These are phyloP conservation scores for Phenganax stokvisi DNA, from an alignment of 92 coral and sea anemone species.

Conservation along the genomic window DNA sequence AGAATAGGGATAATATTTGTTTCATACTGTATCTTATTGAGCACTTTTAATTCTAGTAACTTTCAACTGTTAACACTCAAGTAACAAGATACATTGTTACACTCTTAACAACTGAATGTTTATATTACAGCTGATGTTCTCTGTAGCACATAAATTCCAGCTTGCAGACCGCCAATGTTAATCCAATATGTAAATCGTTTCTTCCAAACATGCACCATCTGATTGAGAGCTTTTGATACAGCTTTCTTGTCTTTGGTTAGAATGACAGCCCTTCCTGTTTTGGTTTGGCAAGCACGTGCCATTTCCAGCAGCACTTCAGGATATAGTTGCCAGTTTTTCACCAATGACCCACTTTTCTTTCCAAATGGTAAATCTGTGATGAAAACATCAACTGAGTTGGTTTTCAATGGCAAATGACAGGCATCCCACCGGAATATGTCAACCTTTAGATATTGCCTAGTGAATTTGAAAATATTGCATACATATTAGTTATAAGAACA, in stretches of 20 bases:
- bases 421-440: constrained; percentile 86
- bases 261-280: constrained; percentile 83
- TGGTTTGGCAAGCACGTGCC: constrained; percentile 76
- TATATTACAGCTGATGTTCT: constrained; percentile 51
- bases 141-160: constrained; percentile 68
- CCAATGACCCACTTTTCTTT: constrained; percentile 95
- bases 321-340: constrained; percentile 80
- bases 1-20: neutral
- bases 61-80: neutral
- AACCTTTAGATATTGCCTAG: constrained; percentile 51
- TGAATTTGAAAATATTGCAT: too few species aligned
- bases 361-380: constrained; percentile 95
- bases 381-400: constrained; percentile 68
- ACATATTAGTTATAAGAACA: too few species aligned
- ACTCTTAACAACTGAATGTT: neutral
- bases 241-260: constrained; percentile 96
- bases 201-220: constrained; percentile 61
- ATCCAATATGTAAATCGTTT: constrained; percentile 82
- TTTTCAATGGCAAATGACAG: constrained; percentile 71
- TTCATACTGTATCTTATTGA: too few species aligned
- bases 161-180: constrained; percentile 85
- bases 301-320: constrained; percentile 76
- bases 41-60: too few species aligned
- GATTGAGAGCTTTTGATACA: constrained; percentile 64
- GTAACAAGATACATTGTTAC: neutral